phyloP scores from a whole-genome alignment of 2,888 invertebrate species.

The Plebejus anna region DNA sequence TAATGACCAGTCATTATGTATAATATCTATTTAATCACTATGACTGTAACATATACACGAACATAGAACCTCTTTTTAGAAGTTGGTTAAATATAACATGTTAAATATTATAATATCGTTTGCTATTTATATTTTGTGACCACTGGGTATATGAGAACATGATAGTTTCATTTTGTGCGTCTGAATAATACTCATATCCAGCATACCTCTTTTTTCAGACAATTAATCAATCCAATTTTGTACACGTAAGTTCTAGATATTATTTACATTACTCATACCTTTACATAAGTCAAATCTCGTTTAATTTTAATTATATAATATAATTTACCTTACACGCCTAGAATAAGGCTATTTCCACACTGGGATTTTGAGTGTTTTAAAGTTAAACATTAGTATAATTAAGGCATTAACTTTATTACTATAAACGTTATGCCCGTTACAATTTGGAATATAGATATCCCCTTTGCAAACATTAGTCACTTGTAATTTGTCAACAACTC shows the following conservation, averaged over 20 bases:
- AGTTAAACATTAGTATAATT: conserved; percentile 8
- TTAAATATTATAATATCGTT: neutral
- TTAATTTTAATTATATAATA: neutral
- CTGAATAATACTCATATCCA: neutral
- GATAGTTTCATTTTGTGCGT: conserved; percentile 20
- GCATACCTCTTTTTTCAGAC: neutral
- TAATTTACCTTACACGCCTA: conserved; percentile 12
- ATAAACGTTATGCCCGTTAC: conserved; percentile 5
- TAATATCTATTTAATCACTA: too few species aligned
- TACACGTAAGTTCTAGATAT: neutral
- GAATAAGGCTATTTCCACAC: conserved; percentile 12
- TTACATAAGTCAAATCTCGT: neutral
- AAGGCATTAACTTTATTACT: conserved; percentile 17
- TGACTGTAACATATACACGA: too few species aligned
- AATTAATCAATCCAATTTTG: neutral
- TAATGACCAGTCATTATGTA: too few species aligned
- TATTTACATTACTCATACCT: conserved; percentile 7
- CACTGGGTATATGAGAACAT: neutral
- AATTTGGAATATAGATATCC: neutral
- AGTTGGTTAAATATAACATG: too few species aligned
- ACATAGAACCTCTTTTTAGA: too few species aligned
- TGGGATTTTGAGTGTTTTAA: conserved; percentile 1
- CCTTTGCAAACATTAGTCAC: neutral
- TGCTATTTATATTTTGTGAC: neutral
- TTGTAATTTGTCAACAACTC: neutral